These are phyloP conservation scores for Pelodytes ibericus DNA, from an alignment of 2,797 vertebrate species.

Conservation along the genomic window DNA sequence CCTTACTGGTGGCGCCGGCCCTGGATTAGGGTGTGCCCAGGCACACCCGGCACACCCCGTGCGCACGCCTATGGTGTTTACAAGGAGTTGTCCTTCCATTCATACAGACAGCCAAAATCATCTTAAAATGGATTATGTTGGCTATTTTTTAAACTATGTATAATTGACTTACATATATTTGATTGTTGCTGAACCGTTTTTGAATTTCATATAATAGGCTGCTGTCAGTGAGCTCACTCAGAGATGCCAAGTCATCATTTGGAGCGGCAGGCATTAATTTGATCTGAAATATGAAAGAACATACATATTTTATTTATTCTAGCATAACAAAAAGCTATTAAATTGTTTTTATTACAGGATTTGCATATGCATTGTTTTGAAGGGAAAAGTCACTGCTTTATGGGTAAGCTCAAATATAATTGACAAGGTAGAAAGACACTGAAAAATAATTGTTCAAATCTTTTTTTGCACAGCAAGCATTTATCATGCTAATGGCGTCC, in stretches of 20 bases:
- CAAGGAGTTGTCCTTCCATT: no score
- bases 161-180: conserved; percentile 87
- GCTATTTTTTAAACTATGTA: not conserved
- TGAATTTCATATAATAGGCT: conserved; percentile 97
- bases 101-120: not conserved
- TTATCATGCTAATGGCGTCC: no score
- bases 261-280: conserved; percentile 93
- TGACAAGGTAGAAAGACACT: not conserved
- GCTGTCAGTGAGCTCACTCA: conserved; percentile 91
- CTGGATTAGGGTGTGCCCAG: no score
- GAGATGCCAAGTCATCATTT: conserved; percentile 91
- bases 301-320: not conserved
- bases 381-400: not conserved
- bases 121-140: not conserved
- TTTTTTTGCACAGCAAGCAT: not conserved
- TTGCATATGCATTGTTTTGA: not conserved
- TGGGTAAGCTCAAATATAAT: not conserved
- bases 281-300: conserved; percentile 70
- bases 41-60: no score
- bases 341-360: not conserved
- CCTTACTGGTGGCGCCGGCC: no score
- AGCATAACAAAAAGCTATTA: not conserved
- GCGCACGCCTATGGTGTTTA: no score
- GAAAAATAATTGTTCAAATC: not conserved
- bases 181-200: conserved; percentile 92